Evolutionary conservation across 2,797 vertebrate species (phyloP), one percentile per base, ranked within the genome.

Genomic region (Falco cherrug): DNA sequence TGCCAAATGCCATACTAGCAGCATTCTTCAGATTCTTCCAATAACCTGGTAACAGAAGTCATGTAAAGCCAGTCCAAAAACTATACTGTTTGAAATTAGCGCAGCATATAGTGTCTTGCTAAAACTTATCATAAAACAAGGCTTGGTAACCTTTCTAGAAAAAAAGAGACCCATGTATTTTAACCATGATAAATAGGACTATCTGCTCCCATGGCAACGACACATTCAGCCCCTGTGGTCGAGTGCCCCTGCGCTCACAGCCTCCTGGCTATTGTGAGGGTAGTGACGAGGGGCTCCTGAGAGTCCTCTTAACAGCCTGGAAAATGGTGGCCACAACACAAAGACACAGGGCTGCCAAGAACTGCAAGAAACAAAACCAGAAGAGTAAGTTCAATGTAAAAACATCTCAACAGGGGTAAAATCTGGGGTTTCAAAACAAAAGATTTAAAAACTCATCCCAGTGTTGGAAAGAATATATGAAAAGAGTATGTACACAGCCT

Each of bases 181-280:
- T 77, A 89, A 69, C 43, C 82, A 41, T 54, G 80, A 87, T 77
- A 92, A 84, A 87, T 18, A 88, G 59, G 45, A 68, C 45, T 75
- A 90, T 84, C 84, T 68, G 79, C 76, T 93, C 35, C 93, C 86
- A 88, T 85, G 84, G 89, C 84, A 94, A 93, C 45, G 1, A 26
- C 57, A 85, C 80, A 87, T 71, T 78, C 71, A 71, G 11, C 14
- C 75, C 57, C 83, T 56, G 67, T 68, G 83, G 80, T 79, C 10
- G 3, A 95, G 75, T 39, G 56, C 77, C 64, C 80, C 64, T 84
- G 77, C 54, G 51, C 79, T 93, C 31, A 0, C 64, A 54, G 15
- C 61, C 6, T 77, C 54, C 75, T 92, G 75, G 51, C 79, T 67
- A 57, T 63, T 84, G 5, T 33, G 64, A 69, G 43, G 17, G 51